These are phyloP conservation scores for Bacillus rossius DNA, from an alignment of 1,140 invertebrate species.

Conservation along the genomic window DNA sequence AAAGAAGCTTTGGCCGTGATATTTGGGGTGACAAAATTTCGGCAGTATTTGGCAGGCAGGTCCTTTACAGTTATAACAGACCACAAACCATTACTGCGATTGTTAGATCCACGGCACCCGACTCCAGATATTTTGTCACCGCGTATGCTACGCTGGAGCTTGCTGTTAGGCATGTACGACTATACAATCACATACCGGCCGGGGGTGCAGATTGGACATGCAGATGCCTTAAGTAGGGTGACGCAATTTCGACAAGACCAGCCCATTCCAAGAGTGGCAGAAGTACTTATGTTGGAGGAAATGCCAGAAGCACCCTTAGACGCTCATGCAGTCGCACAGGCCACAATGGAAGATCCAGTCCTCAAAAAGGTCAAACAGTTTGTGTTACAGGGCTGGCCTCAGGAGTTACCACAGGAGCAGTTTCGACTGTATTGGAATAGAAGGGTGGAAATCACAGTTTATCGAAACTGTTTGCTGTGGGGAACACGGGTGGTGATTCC, in stretches of 20 bases:
- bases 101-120: neutral
- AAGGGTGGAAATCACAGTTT: neutral
- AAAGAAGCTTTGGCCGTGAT: too few relatives aligned
- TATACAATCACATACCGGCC: slow-evolving; percentile 10
- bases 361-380: neutral
- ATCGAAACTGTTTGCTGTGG: neutral
- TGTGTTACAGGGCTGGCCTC: neutral
- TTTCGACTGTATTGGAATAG: neutral
- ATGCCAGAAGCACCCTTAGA: neutral
- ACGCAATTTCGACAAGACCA: neutral
- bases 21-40: too few relatives aligned
- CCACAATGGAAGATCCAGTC: slow-evolving; percentile 1
- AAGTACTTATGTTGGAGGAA: slow-evolving; percentile 12
- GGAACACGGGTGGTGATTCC: neutral
- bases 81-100: neutral
- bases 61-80: neutral
- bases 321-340: slow-evolving; percentile 1
- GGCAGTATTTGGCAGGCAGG: too few relatives aligned
- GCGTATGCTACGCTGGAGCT: slow-evolving; percentile 16
- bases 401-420: neutral
- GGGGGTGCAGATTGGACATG: slow-evolving; percentile 7
- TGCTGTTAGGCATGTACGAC: slow-evolving; percentile 17
- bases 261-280: neutral
- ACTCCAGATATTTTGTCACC: slow-evolving; percentile 33
- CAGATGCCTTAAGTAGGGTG: neutral